Conservation (phyloP, 2,888 invertebrate species). For the Loripinus fragilis region DNA sequence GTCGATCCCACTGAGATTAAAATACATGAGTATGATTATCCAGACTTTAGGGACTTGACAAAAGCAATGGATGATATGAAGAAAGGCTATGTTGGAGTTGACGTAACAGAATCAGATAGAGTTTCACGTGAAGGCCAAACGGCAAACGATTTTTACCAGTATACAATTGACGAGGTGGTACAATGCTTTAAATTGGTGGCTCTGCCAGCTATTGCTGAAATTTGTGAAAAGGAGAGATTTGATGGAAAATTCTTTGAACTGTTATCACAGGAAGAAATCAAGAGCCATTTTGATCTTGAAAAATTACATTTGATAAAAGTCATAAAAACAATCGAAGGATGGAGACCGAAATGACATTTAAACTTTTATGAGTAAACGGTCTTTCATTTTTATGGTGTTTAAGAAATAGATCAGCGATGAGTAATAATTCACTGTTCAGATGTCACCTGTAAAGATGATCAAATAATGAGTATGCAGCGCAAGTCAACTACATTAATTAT, state of each 20-base stretch:
- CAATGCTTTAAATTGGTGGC: neutral
- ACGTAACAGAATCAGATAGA: neutral
- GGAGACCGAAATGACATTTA: constrained; percentile 6
- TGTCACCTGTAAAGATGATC: too few relatives aligned
- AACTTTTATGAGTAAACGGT: too few relatives aligned
- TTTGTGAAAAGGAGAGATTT: constrained; percentile 2
- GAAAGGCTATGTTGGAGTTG: neutral
- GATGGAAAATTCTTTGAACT: neutral
- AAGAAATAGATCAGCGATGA: too few relatives aligned
- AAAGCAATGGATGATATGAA: neutral
- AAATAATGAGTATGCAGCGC: too few relatives aligned
- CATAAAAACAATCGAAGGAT: neutral
- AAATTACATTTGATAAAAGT: neutral
- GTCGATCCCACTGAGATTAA: neutral
- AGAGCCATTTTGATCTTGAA: neutral
- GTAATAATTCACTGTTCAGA: too few relatives aligned
- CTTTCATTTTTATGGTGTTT: too few relatives aligned
- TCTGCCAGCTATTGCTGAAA: neutral
- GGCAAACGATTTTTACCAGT: neutral
- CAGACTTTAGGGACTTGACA: neutral
- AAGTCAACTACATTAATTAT: too few relatives aligned
- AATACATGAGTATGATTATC: neutral
- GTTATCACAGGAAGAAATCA: neutral
- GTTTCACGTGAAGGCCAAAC: constrained; percentile 3
- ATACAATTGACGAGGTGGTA: neutral